Evolutionary conservation across 2,888 invertebrate genomes (phyloP), one percentile per base, ranked within the genome.

Genomic region (Amaurobius ferox): DNA sequence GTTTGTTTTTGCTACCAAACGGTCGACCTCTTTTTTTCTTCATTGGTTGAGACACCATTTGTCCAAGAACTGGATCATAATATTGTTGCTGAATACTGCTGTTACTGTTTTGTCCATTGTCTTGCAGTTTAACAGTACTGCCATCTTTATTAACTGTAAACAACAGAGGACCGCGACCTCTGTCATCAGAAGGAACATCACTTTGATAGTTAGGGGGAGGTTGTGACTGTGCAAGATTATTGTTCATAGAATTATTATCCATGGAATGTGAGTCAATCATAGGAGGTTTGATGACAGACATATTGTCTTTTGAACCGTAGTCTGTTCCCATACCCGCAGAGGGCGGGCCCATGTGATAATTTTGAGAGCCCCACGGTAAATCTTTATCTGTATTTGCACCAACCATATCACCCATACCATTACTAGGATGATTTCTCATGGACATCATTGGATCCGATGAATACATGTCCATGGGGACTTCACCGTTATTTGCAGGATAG

Each of bases 1-100:
- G 89, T 44, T 89, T 89, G 71, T 90, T 90, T 74, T 90, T 90
- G 79, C 89, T 90, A 2, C 90, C 90, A 32, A 89, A 88, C 0
- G 90, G 90, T 19, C 90, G 72, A 7, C 90, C 90, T 5, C 90
- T 81, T 61, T 89, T 90, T 30, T 89, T 89, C 76, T 88, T 88
- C 67, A 70, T 87, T 11, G 81, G 87, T 48, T 81, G 81, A 9
- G 64, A 81, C 66, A 81, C 66, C 87, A 83, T 78, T 48, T 87
- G 87, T 1, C 80, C 87, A 1, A 87, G 62, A 1, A 87, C 81
- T 1, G 80, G 87, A 40, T 86, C 86, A 28, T 86, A 86, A 62
- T 80, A 83, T 66, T 87, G 87, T 26, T 72, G 40, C 77, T 87
- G 87, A 39, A 23, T n/a, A 26, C 13, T 26, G n/a, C 40, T 44